Evolutionary conservation across 2,797 vertebrate genomes (phyloP), one percentile per base, ranked within the genome.

Genomic region (Rhinophrynus dorsalis): DNA sequence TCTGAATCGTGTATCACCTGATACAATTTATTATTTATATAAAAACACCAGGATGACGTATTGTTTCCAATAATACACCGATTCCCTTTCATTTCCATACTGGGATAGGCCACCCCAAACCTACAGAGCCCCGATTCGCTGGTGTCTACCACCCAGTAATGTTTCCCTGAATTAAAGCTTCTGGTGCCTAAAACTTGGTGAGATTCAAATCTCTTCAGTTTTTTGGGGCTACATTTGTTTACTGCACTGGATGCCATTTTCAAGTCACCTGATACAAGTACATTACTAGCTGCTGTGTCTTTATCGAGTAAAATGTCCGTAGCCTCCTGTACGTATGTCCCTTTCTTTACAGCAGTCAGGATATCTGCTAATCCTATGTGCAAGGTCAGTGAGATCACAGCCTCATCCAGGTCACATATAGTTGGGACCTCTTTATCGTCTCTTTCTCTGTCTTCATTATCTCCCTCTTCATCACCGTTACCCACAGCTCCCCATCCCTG

Each of bases 121-220:
- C n/a, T 1, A 15, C 38, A 44, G 15, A 2, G 13, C 18, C 6
- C 20, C 1, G 2, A 9, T 12, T 21, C 17, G 15, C 54, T 11
- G 35, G 10, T 24, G 4, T 35, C 27, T 1, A 55, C 26, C 18
- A 45, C 38, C 35, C 37, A 55, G 20, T 56, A 56, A 67, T 56
- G 50, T 45, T 26, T 23, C 9, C 50, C 48, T 1, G 18, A 55
- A 35, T 35, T 42, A n/a, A 30, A 48, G 5, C 3, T 2, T 10
- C 2, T 13, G 1, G 1, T 6, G 37, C 37, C 75, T 85, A 56
- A 9, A 90, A 86, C 64, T 90, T 90, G 68, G 8, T 1, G 15
- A 23, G 0, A 0, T 17, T 85, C 62, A 12, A 48, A 62, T 17
- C 59, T 65, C 12, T 54, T 23, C 6, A 13, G 3, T 23, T 0